phyloP scores from a whole-genome alignment of 1,140 invertebrate species.

The Drosophila seguyi region DNA sequence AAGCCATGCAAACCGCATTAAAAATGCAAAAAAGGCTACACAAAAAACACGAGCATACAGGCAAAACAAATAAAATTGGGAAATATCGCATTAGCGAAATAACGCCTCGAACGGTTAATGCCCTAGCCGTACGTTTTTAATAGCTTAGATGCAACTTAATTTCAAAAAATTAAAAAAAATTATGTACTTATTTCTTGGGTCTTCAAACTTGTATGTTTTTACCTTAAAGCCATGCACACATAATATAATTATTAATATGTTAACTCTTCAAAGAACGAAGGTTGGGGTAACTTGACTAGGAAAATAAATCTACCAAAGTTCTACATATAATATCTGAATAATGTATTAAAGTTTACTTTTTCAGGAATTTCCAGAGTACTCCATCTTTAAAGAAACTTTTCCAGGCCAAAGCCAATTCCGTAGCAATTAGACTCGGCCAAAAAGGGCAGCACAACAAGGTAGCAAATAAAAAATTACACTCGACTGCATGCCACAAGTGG shows the following conservation, averaged over 20 bases:
- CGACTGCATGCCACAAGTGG: slow-evolving; percentile 67
- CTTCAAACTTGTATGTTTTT: neutral
- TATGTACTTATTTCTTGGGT: neutral
- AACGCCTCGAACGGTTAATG: slow-evolving; percentile 52
- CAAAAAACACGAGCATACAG: slow-evolving; percentile 44
- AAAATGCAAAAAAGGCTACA: slow-evolving; percentile 40
- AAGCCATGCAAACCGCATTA: slow-evolving; percentile 58
- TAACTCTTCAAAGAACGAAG: neutral
- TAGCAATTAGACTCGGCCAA: slow-evolving; percentile 30
- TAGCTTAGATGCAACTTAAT: neutral
- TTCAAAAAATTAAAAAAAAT: neutral
- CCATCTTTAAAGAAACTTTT: slow-evolving; percentile 3
- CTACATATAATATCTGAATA: too few relatives aligned
- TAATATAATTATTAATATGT: too few relatives aligned
- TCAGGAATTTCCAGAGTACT: neutral
- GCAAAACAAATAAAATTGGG: slow-evolving; percentile 48
- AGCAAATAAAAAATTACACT: slow-evolving; percentile 40
- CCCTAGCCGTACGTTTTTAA: slow-evolving; percentile 10
- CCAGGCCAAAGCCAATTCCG: slow-evolving; percentile 18
- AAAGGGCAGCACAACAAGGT: slow-evolving; percentile 34
- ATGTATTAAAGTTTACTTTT: too few relatives aligned
- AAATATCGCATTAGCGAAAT: slow-evolving; percentile 36
- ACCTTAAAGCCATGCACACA: neutral
- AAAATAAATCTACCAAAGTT: too few relatives aligned
- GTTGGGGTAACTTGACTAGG: neutral